These are phyloP conservation scores for Eristalis intricaria DNA, from an alignment of 2,888 invertebrate genomes.

Conservation along the genomic window DNA sequence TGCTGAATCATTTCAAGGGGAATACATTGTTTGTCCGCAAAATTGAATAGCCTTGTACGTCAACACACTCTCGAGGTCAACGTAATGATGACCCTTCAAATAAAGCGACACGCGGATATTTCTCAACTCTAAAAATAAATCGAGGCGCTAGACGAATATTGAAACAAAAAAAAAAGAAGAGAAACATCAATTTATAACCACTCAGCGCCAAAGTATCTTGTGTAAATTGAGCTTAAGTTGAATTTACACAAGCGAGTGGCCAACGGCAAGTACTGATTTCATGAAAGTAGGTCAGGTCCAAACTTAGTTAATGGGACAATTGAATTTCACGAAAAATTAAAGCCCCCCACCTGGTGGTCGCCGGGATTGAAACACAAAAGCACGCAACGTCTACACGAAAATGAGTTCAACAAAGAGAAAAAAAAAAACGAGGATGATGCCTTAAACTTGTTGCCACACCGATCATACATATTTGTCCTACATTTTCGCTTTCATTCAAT, in stretches of 20 bases:
- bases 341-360: not conserved
- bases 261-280: constrained; percentile 4
- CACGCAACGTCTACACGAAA: not conserved
- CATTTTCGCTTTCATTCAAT: constrained; percentile 27
- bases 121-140: constrained; percentile 8
- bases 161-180: not conserved
- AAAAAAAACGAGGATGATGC: not conserved
- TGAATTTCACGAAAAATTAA: not conserved
- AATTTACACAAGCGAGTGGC: not conserved
- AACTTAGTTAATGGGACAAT: constrained; percentile 5
- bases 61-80: constrained; percentile 45
- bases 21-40: not conserved
- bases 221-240: not conserved
- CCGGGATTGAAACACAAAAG: not conserved
- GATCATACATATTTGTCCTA: not conserved
- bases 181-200: constrained; percentile 16
- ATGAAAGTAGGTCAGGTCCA: constrained; percentile 14
- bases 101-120: constrained; percentile 24
- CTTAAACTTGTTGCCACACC: constrained; percentile 16
- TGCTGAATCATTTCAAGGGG: not conserved
- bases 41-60: constrained; percentile 35
- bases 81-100: constrained; percentile 36
- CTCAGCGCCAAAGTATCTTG: not conserved
- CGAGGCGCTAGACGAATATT: not conserved
- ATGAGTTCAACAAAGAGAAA: not conserved